phyloP scores from a whole-genome alignment of 2,797 vertebrate genomes.

The Hapalemur alaotrensis region DNA sequence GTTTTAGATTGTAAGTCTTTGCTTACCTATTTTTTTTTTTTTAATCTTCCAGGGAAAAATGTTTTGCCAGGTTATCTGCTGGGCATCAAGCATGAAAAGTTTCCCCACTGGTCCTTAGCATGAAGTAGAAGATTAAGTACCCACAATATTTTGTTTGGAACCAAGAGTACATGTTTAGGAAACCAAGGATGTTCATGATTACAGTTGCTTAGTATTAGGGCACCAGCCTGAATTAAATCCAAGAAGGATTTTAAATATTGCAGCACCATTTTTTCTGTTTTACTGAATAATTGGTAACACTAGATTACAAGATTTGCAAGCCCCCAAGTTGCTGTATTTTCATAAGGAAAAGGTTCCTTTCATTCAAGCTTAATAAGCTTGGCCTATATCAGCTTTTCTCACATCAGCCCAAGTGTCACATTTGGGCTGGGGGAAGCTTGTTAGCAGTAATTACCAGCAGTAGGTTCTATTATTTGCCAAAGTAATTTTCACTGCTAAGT shows the following conservation, averaged over 20 bases:
- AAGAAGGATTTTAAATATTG: constrained; percentile 83
- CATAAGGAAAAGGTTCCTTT: constrained; percentile 81
- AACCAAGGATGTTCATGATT: constrained; percentile 77
- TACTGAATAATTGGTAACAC: constrained; percentile 84
- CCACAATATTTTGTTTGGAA: constrained; percentile 77
- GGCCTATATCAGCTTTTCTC: constrained; percentile 87
- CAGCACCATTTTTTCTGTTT: constrained; percentile 82
- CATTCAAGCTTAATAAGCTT: constrained; percentile 86
- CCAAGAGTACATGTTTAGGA: constrained; percentile 65
- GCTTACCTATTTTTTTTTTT: not conserved
- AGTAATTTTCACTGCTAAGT: constrained; percentile 94
- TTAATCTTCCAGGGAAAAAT: constrained; percentile 16
- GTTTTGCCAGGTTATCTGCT: constrained; percentile 43
- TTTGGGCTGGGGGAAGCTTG: constrained; percentile 87
- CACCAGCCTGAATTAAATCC: constrained; percentile 62
- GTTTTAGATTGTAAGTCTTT: not conserved
- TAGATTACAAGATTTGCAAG: constrained; percentile 86
- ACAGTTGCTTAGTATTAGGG: constrained; percentile 81
- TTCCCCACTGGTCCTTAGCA: constrained; percentile 1
- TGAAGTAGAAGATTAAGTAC: constrained; percentile 66
- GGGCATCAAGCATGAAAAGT: constrained; percentile 41
- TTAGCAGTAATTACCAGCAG: constrained; percentile 93
- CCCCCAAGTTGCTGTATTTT: constrained; percentile 83
- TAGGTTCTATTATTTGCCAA: constrained; percentile 91
- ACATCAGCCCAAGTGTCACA: constrained; percentile 87